Percentiles rank a stretch among this genome's conserved stretches.
Evolutionary conservation across 2,888 invertebrate species (phyloP).

Genomic region (Lochmaea capreae): DNA sequence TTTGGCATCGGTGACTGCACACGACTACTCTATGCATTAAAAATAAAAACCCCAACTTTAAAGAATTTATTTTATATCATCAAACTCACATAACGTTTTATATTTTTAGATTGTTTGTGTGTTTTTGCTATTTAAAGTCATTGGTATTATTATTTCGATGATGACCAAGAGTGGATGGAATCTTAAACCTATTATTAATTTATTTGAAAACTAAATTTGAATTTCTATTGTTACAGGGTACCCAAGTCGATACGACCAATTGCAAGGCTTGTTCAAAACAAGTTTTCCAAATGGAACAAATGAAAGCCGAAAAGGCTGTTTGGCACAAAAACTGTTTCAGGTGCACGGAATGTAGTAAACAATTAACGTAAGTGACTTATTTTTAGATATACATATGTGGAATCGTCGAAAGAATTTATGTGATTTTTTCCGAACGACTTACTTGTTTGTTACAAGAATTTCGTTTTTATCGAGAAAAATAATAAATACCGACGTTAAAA

Average conservation of each 20-base stretch:
- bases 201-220: background rate
- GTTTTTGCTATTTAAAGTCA: too few species aligned
- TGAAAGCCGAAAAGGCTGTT: slow-evolving; percentile 89
- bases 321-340: slow-evolving; percentile 97
- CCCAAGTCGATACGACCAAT: slow-evolving; percentile 69
- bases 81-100: too few species aligned
- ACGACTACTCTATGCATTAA: too few species aligned
- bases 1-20: too few species aligned
- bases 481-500: background rate
- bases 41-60: too few species aligned
- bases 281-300: slow-evolving; percentile 96
- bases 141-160: too few species aligned
- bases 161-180: too few species aligned
- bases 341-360: slow-evolving; percentile 92
- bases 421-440: background rate
- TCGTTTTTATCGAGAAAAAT: background rate
- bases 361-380: slow-evolving; percentile 80
- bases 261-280: slow-evolving; percentile 89
- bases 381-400: slow-evolving; percentile 4
- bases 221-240: slow-evolving; percentile 60
- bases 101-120: too few species aligned
- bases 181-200: background rate
- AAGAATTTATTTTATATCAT: too few species aligned
- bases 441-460: background rate
- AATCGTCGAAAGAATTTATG: background rate